Conservation (phyloP, 2,113 vertebrate genomes). For the Sisor rabdophorus region DNA sequence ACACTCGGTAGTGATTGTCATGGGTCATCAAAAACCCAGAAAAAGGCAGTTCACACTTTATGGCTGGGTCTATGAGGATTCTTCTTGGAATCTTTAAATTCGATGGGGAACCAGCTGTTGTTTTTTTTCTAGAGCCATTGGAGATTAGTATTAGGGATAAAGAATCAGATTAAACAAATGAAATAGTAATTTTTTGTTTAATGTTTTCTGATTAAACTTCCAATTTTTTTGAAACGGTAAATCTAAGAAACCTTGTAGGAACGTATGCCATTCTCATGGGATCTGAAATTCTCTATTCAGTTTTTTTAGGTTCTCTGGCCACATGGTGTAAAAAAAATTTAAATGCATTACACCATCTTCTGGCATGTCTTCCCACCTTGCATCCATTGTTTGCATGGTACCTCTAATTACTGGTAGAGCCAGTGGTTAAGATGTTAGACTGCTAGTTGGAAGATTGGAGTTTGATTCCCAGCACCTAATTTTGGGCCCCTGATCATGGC, state of each 20-base stretch:
- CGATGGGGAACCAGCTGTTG: neutral
- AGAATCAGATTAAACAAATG: neutral
- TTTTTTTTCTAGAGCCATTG: neutral
- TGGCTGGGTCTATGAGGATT: neutral
- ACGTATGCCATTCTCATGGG: neutral
- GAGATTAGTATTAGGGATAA: neutral
- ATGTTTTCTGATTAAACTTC: neutral
- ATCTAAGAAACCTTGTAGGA: neutral
- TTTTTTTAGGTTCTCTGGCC: neutral
- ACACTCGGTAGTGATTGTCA: neutral
- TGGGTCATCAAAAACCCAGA: neutral
- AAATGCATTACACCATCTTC: neutral
- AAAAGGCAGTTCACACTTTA: no score
- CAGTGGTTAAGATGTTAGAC: no score
- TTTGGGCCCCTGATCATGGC: no score
- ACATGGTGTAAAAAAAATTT: neutral
- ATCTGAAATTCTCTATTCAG: no score
- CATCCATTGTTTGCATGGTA: neutral
- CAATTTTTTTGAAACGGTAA: neutral
- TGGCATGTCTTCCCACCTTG: neutral
- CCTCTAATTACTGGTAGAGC: neutral
- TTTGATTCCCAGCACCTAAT: no score
- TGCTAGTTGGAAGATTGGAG: no score
- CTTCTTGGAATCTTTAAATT: neutral
- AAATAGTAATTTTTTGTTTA: neutral